phyloP scores from a whole-genome alignment of 2,113 vertebrate genomes.

The Rhea americana region DNA sequence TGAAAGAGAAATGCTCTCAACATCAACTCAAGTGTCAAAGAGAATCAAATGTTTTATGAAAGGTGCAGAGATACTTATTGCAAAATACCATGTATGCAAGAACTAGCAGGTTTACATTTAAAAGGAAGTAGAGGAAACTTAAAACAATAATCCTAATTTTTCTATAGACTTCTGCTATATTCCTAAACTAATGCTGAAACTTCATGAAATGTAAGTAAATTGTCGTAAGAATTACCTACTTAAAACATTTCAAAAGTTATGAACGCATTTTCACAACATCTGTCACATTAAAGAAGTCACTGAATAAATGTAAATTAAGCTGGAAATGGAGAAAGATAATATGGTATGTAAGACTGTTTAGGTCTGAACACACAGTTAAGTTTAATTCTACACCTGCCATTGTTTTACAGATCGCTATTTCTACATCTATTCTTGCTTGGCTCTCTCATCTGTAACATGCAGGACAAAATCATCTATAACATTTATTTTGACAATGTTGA shows the following conservation, averaged over 20 bases:
- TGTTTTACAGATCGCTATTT: not conserved
- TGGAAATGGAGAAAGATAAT: not conserved
- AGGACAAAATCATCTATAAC: not conserved
- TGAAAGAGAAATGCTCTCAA: not conserved
- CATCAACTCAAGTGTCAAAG: not conserved
- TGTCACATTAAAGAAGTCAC: not conserved
- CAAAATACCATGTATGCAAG: not conserved
- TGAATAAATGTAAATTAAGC: not conserved
- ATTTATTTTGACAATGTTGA: not conserved
- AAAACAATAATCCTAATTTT: not conserved
- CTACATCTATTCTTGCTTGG: not conserved
- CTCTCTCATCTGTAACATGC: not conserved
- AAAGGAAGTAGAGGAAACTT: not conserved
- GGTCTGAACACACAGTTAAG: not conserved
- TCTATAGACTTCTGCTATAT: not conserved
- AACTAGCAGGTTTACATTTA: not conserved
- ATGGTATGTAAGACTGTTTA: not conserved
- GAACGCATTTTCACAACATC: not conserved
- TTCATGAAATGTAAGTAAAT: not conserved
- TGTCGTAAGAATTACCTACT: not conserved
- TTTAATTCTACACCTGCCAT: not conserved
- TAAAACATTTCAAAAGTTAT: slow-evolving; percentile 2
- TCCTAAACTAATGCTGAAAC: not conserved
- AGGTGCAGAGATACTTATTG: not conserved
- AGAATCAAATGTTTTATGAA: not conserved